Evolutionary conservation across 2,113 vertebrate species (phyloP), one percentile per base, ranked within the genome.

Genomic region (Nicator chloris): DNA sequence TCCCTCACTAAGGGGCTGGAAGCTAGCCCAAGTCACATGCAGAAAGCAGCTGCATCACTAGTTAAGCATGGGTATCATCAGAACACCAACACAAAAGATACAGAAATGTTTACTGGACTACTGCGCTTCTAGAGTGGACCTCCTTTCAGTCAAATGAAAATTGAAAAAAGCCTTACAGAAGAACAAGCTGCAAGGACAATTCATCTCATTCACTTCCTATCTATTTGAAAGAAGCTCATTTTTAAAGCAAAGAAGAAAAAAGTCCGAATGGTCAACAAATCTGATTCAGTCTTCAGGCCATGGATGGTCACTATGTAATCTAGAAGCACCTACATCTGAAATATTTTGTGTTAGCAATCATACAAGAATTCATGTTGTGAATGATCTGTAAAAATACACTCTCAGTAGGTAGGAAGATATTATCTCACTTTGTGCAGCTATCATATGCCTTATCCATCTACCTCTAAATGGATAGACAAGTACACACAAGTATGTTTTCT

Each of bases 401-500:
- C 33, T 2, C 21, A 8, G 15, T 49, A 69, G 51, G 42, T 7
- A 84, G 28, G 24, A 15, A 79, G 50, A 10, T 40, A 26, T 10
- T 24, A 35, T 19, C 33, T 77, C 13, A 9, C 17, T 71, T 86
- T 44, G 35, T 57, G n/a, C 12, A 77, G 22, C 21, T 28, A 22
- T 20, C 21, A 28, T 14, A 44, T 13, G 15, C 5, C 15, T 15
- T 4, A 1, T 15, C 13, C 27, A 10, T 17, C 14, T 3, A 1
- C 6, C 5, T 24, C 6, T 30, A 6, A 4, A 21, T 14, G 56
- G 26, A 77, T 3, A 68, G 17, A 31, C 5, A 33, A 11, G 27
- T 15, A 33, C 5, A 57, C 9, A 57, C 15, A 16, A 27, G 7
- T 24, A 30, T 2, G 3, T 33, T 76, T 63, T 24, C 37, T 21